These are phyloP conservation scores for Pteronotus mesoamericanus DNA, from an alignment of 2,797 vertebrate genomes.

Conservation along the genomic window DNA sequence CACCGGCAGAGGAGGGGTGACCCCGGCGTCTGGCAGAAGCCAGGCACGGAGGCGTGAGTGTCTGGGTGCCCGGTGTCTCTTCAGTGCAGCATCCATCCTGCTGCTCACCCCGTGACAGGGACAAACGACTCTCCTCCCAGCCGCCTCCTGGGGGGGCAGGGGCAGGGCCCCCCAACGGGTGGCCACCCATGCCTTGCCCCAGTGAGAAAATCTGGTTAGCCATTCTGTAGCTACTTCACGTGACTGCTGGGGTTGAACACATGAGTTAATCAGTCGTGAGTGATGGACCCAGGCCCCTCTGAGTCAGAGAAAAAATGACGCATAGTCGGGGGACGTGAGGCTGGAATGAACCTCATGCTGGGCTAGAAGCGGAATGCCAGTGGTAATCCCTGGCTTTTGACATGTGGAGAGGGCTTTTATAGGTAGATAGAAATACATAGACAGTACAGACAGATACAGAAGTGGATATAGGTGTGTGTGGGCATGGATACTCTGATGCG, in stretches of 20 bases:
- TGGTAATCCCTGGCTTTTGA: neutral
- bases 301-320: neutral
- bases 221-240: neutral
- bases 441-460: neutral
- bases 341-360: neutral
- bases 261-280: no score
- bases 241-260: neutral
- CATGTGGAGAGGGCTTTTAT: neutral
- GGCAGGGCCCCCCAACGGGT: neutral
- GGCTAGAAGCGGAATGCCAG: neutral
- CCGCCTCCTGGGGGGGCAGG: neutral
- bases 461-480: accelerated
- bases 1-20: neutral
- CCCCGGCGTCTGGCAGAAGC: accelerated
- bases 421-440: neutral
- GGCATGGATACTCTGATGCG: neutral
- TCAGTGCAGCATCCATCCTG: neutral
- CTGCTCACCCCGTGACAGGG: neutral
- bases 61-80: accelerated
- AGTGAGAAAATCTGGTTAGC: neutral
- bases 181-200: no score
- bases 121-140: neutral
- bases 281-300: neutral
- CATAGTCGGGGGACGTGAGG: neutral
- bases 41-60: neutral